These are phyloP conservation scores for Mobula birostris DNA, from an alignment of 2,113 vertebrate species.

Conservation along the genomic window DNA sequence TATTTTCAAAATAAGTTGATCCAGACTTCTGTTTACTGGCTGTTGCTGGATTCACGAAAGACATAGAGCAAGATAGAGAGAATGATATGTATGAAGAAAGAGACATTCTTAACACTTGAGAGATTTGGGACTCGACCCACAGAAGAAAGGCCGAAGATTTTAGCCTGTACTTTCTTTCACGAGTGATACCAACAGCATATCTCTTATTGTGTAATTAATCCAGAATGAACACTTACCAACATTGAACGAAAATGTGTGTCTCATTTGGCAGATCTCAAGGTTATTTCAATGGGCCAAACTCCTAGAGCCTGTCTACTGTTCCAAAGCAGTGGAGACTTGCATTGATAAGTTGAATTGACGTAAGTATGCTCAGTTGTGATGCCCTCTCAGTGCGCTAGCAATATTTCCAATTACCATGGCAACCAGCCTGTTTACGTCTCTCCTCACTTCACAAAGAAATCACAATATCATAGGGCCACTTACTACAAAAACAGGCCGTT, in stretches of 20 bases:
- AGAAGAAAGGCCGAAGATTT: background rate
- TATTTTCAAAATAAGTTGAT: background rate
- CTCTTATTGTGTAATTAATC: slow-evolving; percentile 6
- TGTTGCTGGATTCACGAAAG: background rate
- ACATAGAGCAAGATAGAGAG: background rate
- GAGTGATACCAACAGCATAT: background rate
- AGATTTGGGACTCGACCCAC: background rate
- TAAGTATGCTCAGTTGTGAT: background rate
- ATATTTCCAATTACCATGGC: background rate
- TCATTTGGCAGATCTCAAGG: background rate
- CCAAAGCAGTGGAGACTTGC: background rate
- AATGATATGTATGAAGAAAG: background rate
- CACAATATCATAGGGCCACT: too few species aligned
- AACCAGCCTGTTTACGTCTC: background rate
- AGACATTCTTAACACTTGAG: background rate
- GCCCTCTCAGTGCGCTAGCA: background rate
- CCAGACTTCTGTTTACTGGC: background rate
- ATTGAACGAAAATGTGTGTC: background rate
- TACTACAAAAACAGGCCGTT: too few species aligned
- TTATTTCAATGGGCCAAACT: background rate
- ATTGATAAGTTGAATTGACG: slow-evolving; percentile 13
- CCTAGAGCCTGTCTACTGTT: background rate
- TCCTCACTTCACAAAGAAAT: background rate
- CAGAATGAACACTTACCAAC: background rate
- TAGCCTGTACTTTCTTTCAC: background rate